Conservation (phyloP, 2,797 vertebrate species). For the Heteromormyrus szaboi region DNA sequence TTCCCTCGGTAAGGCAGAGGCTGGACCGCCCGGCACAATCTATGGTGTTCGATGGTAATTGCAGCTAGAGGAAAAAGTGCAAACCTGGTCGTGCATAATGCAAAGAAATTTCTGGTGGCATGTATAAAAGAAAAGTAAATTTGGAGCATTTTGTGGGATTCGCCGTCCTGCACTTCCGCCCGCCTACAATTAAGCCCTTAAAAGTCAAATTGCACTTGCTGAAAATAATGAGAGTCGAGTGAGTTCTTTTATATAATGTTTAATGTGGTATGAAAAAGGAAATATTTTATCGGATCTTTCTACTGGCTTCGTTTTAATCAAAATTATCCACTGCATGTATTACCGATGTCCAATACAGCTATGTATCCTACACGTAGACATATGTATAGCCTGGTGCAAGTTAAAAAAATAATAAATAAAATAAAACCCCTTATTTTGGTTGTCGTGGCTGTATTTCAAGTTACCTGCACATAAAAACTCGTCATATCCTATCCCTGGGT, state of each 20-base stretch:
- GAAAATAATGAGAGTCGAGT: not conserved
- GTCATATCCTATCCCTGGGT: conserved; percentile 56
- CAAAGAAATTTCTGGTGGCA: not conserved
- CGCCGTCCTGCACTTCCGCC: not conserved
- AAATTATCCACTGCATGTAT: not conserved
- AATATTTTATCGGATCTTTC: not conserved
- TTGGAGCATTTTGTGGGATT: not conserved
- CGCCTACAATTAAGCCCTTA: not conserved
- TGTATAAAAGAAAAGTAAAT: not conserved
- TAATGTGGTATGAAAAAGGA: not conserved
- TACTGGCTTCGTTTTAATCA: not conserved
- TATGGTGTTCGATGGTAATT: not conserved
- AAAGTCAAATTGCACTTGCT: not conserved
- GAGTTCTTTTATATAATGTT: not conserved
- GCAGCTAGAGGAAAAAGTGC: not conserved
- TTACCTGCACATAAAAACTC: not conserved
- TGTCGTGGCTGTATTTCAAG: not conserved
- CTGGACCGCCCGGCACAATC: not conserved
- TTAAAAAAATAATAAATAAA: not conserved
- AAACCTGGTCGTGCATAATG: not conserved
- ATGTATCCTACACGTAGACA: not conserved
- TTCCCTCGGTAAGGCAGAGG: not conserved
- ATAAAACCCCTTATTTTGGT: not conserved
- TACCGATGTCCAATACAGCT: not conserved
- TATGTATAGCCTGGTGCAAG: not conserved